Evolutionary conservation across 2,797 vertebrate species (phyloP).

Genomic region (Lepilemur septentrionalis): DNA sequence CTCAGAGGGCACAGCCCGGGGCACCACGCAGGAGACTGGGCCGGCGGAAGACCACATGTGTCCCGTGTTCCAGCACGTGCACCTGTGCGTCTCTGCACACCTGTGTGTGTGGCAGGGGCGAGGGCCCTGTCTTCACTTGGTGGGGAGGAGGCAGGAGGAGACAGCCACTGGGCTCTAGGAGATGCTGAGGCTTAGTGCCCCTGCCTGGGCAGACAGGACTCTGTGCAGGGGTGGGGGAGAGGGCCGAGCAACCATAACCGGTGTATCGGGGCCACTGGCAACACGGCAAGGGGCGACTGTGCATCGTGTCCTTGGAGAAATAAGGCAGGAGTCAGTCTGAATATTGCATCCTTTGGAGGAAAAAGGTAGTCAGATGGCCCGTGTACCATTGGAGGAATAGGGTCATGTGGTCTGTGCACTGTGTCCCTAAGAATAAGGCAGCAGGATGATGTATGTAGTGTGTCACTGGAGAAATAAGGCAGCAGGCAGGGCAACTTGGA

Average conservation of each 20-base stretch:
- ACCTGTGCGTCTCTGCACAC: not conserved
- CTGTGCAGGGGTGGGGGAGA: too few relatives aligned
- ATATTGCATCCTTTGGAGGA: not conserved
- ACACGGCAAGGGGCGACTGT: not conserved
- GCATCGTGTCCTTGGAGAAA: not conserved
- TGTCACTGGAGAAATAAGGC: not conserved
- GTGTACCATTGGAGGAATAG: not conserved
- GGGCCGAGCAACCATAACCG: not conserved
- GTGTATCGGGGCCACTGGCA: not conserved
- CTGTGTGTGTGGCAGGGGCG: not conserved
- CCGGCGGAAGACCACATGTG: not conserved
- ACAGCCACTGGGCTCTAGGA: not conserved
- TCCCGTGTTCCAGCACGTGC: not conserved
- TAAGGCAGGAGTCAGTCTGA: not conserved
- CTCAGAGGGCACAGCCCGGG: not conserved
- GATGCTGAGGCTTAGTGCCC: not conserved
- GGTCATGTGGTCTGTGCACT: too few relatives aligned
- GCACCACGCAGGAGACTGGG: not conserved
- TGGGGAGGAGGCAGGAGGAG: not conserved
- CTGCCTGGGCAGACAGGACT: not conserved
- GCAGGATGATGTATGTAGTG: not conserved
- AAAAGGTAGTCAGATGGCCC: not conserved
- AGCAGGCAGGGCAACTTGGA: not conserved
- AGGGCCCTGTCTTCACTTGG: not conserved
- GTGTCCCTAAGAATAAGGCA: not conserved